phyloP scores from a whole-genome alignment of 2,888 invertebrate genomes.

The Actias luna region DNA sequence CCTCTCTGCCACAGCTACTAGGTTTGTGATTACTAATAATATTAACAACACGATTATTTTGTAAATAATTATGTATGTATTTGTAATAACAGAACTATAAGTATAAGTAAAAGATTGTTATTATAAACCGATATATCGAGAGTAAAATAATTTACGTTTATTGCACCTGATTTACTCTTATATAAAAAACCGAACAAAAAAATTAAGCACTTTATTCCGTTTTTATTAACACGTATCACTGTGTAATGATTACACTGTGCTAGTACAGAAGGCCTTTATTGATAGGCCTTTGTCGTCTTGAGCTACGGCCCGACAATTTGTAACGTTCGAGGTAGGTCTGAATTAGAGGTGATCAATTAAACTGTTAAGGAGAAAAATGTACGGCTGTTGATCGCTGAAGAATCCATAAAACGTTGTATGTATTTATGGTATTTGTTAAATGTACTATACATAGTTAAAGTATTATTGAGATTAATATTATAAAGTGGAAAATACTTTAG shows the following conservation, averaged over 20 bases:
- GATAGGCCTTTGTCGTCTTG: constrained; percentile 73
- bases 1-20: too few relatives aligned
- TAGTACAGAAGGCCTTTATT: constrained; percentile 46
- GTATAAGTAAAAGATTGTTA: too few relatives aligned
- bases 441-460: too few relatives aligned
- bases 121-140: too few relatives aligned
- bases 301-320: constrained; percentile 66
- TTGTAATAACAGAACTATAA: too few relatives aligned
- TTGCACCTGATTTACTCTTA: too few relatives aligned
- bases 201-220: not conserved
- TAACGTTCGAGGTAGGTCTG: constrained; percentile 42
- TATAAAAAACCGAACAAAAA: not conserved
- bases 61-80: too few relatives aligned
- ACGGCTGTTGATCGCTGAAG: constrained; percentile 5
- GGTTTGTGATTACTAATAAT: too few relatives aligned
- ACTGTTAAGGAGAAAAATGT: constrained; percentile 31
- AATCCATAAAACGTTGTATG: not conserved
- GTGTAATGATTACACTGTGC: not conserved
- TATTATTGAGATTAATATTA: too few relatives aligned
- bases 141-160: too few relatives aligned
- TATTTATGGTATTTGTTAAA: not conserved
- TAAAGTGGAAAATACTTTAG: too few relatives aligned
- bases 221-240: not conserved
- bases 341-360: constrained; percentile 46
- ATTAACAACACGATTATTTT: too few relatives aligned